Evolutionary conservation across 2,797 vertebrate genomes (phyloP), one percentile per base, ranked within the genome.

Genomic region (Capromys pilorides): DNA sequence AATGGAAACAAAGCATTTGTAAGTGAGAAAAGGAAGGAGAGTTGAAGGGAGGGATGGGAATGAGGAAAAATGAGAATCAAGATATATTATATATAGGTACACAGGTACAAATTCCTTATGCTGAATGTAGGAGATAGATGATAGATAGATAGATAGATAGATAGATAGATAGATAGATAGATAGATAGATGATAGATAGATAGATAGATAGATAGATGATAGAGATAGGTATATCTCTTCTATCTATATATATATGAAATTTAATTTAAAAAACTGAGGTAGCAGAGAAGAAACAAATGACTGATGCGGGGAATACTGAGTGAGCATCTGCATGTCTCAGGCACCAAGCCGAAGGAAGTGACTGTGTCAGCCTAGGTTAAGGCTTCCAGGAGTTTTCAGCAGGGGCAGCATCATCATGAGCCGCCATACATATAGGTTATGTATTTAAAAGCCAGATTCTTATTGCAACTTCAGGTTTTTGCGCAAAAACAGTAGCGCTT

Each of bases 401-500:
- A 41, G 10, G 51, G 11, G 21, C 0, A 6, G 10, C 1, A 0
- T 80, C 31, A 75, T 5, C 54, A 83, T 21, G n/a, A 71, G 26
- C 88, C 21, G 2, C 18, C 1, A 45, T 49, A 31, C 12, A 28
- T 26, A 75, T 5, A 75, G 24, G 14, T 18, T 49, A 41, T 36
- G 4, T 86, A 36, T 77, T 84, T 81, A 26, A 89, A 78, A 90
- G 7, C 88, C 51, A 91, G 28, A 88, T 28, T 89, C 64, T 91
- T 59, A 71, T 59, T 67, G 21, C 24, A 71, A 87, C 33, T 82
- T 69, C 73, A 22, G 19, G 33, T 79, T 82, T 90, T 88, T 80
- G 86, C 59, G 49, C 86, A n/a, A 71, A 75, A 71, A 71, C 18
- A 67, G 1, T 18, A 71, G 22, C 14, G 4, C 64, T 86, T 64